These are phyloP conservation scores for Caenorhabditis brenneri DNA, from an alignment of 1,140 invertebrate genomes.

Conservation along the genomic window DNA sequence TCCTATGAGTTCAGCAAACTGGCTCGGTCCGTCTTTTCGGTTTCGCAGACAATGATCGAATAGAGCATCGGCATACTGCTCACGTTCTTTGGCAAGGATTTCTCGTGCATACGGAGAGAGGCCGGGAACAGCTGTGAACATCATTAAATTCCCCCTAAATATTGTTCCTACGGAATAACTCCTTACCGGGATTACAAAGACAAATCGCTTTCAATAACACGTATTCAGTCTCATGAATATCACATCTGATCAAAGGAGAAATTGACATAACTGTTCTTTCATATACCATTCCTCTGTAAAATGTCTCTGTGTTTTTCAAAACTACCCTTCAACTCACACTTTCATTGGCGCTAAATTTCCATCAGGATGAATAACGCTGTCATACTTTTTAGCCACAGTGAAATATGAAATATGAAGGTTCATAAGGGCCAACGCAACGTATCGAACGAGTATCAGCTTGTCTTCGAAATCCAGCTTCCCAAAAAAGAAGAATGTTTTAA, in stretches of 20 bases:
- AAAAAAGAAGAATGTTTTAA: constrained; percentile 33
- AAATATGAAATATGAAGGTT: constrained; percentile 23
- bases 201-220: not conserved
- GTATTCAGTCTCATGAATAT: not conserved
- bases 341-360: not conserved
- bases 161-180: not conserved
- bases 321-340: not conserved
- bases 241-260: not conserved
- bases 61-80: not conserved
- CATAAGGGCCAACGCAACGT: constrained; percentile 15
- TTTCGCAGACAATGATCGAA: constrained; percentile 30
- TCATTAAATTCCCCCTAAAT: not conserved
- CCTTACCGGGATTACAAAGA: constrained; percentile 10
- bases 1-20: constrained; percentile 15
- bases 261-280: not conserved
- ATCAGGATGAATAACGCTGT: constrained; percentile 13
- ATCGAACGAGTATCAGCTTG: constrained; percentile 7
- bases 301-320: not conserved
- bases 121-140: not conserved
- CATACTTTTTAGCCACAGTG: not conserved
- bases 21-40: not conserved
- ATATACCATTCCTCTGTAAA: constrained; percentile 22
- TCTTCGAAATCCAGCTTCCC: not conserved
- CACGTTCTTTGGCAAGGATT: not conserved
- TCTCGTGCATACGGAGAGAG: not conserved